Evolutionary conservation across 2,888 invertebrate species (phyloP).

Genomic region (Sinopyrophorus schimmeli): DNA sequence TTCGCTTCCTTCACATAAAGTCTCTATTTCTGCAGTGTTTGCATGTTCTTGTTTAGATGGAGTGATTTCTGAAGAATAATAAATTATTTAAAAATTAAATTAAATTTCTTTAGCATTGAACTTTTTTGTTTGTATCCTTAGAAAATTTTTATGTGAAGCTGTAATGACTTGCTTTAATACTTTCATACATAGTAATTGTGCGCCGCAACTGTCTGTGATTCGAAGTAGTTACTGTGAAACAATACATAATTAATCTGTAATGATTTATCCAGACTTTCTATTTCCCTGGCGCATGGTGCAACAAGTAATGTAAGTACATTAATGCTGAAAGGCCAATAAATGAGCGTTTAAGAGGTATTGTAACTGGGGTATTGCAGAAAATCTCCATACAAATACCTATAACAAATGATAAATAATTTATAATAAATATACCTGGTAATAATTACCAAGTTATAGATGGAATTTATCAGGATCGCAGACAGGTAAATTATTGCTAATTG

Average conservation of each 20-base stretch:
- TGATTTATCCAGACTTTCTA: constrained; percentile 73
- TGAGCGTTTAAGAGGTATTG: constrained; percentile 80
- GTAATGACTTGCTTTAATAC: constrained; percentile 83
- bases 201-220: constrained; percentile 83
- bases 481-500: constrained; percentile 56
- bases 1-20: constrained; percentile 83
- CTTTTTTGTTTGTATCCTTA: constrained; percentile 58
- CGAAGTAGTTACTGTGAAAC: constrained; percentile 84
- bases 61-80: constrained; percentile 16
- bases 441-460: constrained; percentile 87
- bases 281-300: constrained; percentile 78
- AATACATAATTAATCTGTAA: constrained; percentile 89
- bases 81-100: neutral
- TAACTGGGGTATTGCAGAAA: constrained; percentile 86
- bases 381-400: constrained; percentile 94
- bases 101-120: constrained; percentile 24
- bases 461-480: constrained; percentile 60
- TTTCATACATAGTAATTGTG: constrained; percentile 83
- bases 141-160: constrained; percentile 78
- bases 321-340: constrained; percentile 85
- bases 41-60: constrained; percentile 24
- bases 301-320: constrained; percentile 83
- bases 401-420: constrained; percentile 5
- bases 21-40: constrained; percentile 42
- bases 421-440: neutral